phyloP scores from a whole-genome alignment of 2,113 vertebrate species.

The Dicaeum eximium region DNA sequence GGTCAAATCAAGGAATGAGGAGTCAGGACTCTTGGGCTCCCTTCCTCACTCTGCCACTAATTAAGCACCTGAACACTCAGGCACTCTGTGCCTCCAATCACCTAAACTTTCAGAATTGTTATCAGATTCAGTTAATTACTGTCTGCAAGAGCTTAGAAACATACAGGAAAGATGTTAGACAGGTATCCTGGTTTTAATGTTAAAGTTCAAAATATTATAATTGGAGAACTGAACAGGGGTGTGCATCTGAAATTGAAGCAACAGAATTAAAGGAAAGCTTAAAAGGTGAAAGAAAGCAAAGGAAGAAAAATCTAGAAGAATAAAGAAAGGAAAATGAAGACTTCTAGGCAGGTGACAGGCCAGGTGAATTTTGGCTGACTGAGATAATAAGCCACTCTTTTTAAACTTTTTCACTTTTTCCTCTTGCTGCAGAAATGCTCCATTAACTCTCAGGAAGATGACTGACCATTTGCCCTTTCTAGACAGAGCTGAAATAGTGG shows the following conservation, averaged over 20 bases:
- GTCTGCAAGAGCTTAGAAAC: background rate
- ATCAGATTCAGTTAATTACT: slow-evolving; percentile 33
- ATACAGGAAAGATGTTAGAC: background rate
- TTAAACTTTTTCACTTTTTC: slow-evolving; percentile 22
- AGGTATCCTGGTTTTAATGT: background rate
- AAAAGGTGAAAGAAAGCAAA: background rate
- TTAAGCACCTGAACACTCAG: background rate
- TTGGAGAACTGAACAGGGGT: background rate
- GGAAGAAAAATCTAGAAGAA: background rate
- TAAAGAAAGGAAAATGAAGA: slow-evolving; percentile 2
- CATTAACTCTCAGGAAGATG: slow-evolving; percentile 51
- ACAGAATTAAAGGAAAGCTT: background rate
- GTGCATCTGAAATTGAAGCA: background rate
- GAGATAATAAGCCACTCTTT: slow-evolving; percentile 9
- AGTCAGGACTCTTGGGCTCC: background rate
- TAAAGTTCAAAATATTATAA: slow-evolving; percentile 37
- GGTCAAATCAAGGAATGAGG: background rate
- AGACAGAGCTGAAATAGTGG: slow-evolving; percentile 42
- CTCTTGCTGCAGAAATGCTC: slow-evolving; percentile 35
- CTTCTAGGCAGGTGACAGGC: background rate
- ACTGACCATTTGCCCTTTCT: slow-evolving; percentile 57
- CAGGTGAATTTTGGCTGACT: background rate
- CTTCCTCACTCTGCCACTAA: background rate
- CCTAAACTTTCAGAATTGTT: background rate
- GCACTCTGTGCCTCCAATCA: background rate